phyloP scores from a whole-genome alignment of 2,113 vertebrate species.

The Syngnathus scovelli region DNA sequence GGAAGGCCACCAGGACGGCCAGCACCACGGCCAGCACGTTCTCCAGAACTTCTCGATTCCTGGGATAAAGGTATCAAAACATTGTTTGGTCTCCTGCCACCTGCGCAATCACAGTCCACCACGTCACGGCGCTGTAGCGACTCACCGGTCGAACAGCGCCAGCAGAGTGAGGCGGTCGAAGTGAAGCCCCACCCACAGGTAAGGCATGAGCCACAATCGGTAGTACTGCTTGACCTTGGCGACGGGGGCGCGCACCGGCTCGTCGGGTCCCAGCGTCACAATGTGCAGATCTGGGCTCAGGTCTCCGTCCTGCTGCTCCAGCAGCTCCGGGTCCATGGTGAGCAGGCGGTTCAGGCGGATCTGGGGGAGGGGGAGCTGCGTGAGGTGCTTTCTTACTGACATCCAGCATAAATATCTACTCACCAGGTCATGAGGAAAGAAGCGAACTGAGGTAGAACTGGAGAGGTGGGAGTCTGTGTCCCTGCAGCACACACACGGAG shows the following conservation, averaged over 20 bases:
- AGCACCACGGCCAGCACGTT: slow-evolving; percentile 88
- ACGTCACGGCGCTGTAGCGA: background rate
- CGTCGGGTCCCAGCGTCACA: slow-evolving; percentile 78
- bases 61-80: slow-evolving; percentile 17
- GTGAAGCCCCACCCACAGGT: slow-evolving; percentile 92
- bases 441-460: slow-evolving; percentile 99
- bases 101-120: background rate
- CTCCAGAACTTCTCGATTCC: slow-evolving; percentile 95
- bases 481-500: slow-evolving; percentile 71
- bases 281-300: slow-evolving; percentile 93
- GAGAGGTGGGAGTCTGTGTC: slow-evolving; percentile 98
- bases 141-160: slow-evolving; percentile 93
- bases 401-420: slow-evolving; percentile 48
- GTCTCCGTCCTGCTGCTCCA: slow-evolving; percentile 93
- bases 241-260: slow-evolving; percentile 52
- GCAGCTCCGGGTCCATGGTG: slow-evolving; percentile 90
- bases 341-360: slow-evolving; percentile 93
- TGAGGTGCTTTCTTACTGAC: slow-evolving; percentile 12
- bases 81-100: too few species aligned
- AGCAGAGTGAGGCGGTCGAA: slow-evolving; percentile 97
- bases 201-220: slow-evolving; percentile 92
- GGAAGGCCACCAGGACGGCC: slow-evolving; percentile 93
- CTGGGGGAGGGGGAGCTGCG: slow-evolving; percentile 74
- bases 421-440: slow-evolving; percentile 99
- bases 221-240: slow-evolving; percentile 93